Conservation (phyloP, 2,797 vertebrate species). For the Aphelocoma californica region DNA sequence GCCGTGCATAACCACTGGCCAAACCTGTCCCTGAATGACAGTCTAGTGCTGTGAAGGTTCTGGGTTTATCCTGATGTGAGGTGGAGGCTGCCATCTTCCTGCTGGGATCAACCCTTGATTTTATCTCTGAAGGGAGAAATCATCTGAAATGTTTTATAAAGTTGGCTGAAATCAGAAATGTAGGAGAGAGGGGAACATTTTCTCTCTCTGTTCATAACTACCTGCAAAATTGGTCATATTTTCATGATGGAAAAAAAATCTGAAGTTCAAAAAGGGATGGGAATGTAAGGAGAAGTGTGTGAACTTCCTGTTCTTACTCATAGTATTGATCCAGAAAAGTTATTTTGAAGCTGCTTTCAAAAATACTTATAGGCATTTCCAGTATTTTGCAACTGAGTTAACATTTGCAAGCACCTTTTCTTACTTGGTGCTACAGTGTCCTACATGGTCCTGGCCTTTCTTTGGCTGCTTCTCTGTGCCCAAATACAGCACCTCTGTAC, state of each 20-base stretch:
- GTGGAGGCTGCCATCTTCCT: background rate
- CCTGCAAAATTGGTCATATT: background rate
- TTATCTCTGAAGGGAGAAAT: background rate
- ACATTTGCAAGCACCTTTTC: background rate
- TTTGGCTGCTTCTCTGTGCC: background rate
- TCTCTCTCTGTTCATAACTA: background rate
- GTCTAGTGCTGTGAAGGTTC: background rate
- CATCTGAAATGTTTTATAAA: background rate
- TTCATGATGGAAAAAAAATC: background rate
- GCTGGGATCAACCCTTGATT: background rate
- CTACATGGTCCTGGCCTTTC: background rate
- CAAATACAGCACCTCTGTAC: background rate
- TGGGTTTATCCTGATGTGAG: background rate
- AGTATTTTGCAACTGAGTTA: background rate
- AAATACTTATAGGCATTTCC: background rate
- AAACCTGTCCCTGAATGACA: background rate
- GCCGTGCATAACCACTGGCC: background rate
- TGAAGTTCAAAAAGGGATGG: background rate
- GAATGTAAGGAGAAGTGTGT: background rate
- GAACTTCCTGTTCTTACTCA: background rate
- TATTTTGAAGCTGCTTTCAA: background rate
- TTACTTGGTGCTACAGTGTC: background rate
- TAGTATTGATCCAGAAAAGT: background rate
- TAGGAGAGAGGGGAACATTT: background rate
- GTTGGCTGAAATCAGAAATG: background rate